Percentiles rank a stretch among this genome's conserved stretches.
phyloP scores from a whole-genome alignment of 1,140 invertebrate species.

The Cardiocondyla obscurior region DNA sequence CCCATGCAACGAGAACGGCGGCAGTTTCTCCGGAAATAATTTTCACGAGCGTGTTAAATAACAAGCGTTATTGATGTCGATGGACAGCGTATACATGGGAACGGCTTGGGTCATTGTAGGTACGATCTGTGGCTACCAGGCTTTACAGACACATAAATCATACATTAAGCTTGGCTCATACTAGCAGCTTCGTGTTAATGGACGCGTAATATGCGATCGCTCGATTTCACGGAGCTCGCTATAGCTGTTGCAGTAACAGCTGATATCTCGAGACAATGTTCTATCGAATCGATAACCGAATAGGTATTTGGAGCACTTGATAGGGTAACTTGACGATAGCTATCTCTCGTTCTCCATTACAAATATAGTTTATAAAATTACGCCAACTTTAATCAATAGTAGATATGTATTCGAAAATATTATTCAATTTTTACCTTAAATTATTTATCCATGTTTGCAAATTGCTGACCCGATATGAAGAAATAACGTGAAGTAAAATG shows the following conservation, averaged over 20 bases:
- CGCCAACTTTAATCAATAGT: no score
- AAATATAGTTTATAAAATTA: no score
- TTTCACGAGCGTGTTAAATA: constrained; percentile 30
- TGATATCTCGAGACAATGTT: constrained; percentile 64
- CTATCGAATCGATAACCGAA: constrained; percentile 48
- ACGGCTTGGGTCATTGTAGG: constrained; percentile 23
- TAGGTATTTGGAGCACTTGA: constrained; percentile 11
- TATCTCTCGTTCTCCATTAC: background rate
- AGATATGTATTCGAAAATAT: background rate
- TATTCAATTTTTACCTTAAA: background rate
- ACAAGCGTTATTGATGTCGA: background rate
- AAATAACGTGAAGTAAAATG: background rate
- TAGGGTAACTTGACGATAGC: constrained; percentile 13
- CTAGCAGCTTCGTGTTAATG: constrained; percentile 61
- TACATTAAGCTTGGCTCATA: constrained; percentile 69
- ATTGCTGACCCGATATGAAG: background rate
- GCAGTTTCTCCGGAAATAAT: constrained; percentile 61
- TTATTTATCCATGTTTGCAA: background rate
- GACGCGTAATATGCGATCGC: constrained; percentile 66
- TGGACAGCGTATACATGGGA: background rate
- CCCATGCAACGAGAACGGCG: background rate
- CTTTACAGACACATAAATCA: constrained; percentile 71
- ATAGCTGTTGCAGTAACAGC: constrained; percentile 57
- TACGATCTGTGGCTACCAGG: constrained; percentile 54
- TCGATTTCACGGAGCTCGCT: constrained; percentile 57